A percentile compares a stretch with the other conserved stretches of the same genome.
Conservation (phyloP, 2,113 vertebrate species). For the Syngnathus floridae region DNA sequence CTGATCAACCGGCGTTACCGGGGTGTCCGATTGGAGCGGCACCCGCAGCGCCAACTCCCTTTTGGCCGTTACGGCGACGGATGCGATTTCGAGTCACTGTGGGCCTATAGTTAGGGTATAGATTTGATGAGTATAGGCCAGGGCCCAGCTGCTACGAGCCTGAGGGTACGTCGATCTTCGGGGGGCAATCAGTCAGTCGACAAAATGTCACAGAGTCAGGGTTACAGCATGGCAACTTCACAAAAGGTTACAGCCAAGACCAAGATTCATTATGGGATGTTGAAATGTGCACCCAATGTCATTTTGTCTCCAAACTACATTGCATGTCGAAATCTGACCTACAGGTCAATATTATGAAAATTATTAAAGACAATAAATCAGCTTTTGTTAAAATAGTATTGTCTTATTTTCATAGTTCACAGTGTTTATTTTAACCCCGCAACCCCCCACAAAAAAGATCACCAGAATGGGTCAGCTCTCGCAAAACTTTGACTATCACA, state of each 20-base stretch:
- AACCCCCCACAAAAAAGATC: neutral
- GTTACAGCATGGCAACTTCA: constrained; percentile 53
- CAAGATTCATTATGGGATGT: constrained; percentile 21
- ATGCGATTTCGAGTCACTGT: constrained; percentile 50
- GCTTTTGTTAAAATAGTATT: neutral
- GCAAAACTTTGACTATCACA: constrained; percentile 14
- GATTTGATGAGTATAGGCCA: constrained; percentile 52
- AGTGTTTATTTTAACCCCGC: too few species aligned
- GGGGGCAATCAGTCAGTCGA: constrained; percentile 66
- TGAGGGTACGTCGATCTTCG: constrained; percentile 54
- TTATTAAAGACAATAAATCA: neutral
- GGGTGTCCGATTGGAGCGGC: constrained; percentile 56
- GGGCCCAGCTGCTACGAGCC: constrained; percentile 58
- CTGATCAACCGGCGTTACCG: constrained; percentile 48
- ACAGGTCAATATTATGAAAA: neutral
- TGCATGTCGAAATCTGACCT: neutral
- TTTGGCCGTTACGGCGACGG: constrained; percentile 38
- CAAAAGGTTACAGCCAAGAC: constrained; percentile 60
- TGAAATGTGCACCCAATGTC: constrained; percentile 18
- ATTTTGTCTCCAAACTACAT: constrained; percentile 19
- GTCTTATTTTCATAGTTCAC: neutral
- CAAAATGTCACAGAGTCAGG: constrained; percentile 65
- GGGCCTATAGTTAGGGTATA: constrained; percentile 57
- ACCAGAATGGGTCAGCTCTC: neutral
- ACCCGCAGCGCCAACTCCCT: constrained; percentile 30